Base-by-base conservation (phyloP, 1,140 invertebrate species). In the Drosophila tristis region DNA sequence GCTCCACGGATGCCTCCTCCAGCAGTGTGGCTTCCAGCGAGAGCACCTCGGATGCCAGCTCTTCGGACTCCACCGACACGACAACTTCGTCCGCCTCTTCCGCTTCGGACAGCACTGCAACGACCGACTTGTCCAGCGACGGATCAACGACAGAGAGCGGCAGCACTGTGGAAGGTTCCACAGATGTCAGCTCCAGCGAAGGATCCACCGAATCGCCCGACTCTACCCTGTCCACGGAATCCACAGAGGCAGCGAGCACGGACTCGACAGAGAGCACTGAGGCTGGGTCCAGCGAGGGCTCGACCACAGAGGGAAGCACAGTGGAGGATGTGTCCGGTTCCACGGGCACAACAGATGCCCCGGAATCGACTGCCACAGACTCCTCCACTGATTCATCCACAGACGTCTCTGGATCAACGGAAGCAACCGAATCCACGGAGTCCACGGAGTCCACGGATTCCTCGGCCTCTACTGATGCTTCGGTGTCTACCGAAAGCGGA, bases 231-330 rank as follows among this genome's bases (percentile, higher is more conserved):
- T 55, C 61, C 7, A 71, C 60, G 11, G 73, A 55, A 15, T 45
- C 50, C 31, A 64, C 73, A 0, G 49, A 57, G 25, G 43, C 35
- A 42, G 26, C 47, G 5, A 82, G 72, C 45, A 51, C 65, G 7
- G 61, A 7, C 8, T 54, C 80, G 13, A 68, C 80, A 5, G 75
- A 75, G 20, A 78, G 49, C 43, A 84, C 80, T 2, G 57, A 73
- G 4, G 50, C 31, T 39, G 55, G 51, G 0, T 26, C 79, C 23
- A 73, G 67, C n/a, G 50, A 63, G 0, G 65, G 50, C 6, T 76
- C 85, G 4, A 85, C 84, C 5, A 60, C 59, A 23, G 80, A 71
- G n/a, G 65, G 62, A 1, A 74, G 84, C 5, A 68, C 66, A 2
- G 48, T 73, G 5, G 80, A 78, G 5, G 81, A 76, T 15, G 44